Conservation (phyloP, 2,113 vertebrate genomes). For the Scomber japonicus region DNA sequence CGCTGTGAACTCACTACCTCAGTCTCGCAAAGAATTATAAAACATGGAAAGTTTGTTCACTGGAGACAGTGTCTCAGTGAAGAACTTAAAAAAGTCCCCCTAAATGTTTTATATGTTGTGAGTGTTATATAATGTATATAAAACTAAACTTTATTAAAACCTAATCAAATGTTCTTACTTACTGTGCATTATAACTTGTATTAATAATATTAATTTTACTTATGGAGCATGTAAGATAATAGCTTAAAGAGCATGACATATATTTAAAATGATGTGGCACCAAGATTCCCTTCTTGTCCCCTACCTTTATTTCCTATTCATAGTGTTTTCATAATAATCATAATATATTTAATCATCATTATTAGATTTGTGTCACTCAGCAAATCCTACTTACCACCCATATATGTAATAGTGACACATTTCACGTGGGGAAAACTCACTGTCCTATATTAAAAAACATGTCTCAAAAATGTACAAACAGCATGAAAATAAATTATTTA, state of each 20-base stretch:
- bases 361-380: neutral
- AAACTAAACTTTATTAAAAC: conserved; percentile 24
- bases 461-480: too few relatives aligned
- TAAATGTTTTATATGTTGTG: neutral
- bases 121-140: neutral
- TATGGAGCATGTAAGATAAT: conserved; percentile 2
- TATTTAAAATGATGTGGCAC: conserved; percentile 7
- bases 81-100: neutral
- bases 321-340: neutral
- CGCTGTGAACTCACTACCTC: conserved; percentile 46
- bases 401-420: neutral
- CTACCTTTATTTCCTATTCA: neutral
- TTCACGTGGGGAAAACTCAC: too few relatives aligned
- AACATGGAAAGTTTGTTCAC: neutral
- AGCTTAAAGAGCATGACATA: neutral
- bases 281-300: neutral
- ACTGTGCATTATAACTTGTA: neutral
- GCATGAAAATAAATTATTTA: too few relatives aligned
- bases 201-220: conserved; percentile 15
- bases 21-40: neutral
- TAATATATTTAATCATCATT: neutral
- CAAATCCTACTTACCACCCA: neutral
- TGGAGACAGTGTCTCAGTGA: neutral
- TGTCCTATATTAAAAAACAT: too few relatives aligned
- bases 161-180: conserved; percentile 8